Base-by-base conservation (phyloP, 2,888 invertebrate species). In the Chorisops tibialis region DNA sequence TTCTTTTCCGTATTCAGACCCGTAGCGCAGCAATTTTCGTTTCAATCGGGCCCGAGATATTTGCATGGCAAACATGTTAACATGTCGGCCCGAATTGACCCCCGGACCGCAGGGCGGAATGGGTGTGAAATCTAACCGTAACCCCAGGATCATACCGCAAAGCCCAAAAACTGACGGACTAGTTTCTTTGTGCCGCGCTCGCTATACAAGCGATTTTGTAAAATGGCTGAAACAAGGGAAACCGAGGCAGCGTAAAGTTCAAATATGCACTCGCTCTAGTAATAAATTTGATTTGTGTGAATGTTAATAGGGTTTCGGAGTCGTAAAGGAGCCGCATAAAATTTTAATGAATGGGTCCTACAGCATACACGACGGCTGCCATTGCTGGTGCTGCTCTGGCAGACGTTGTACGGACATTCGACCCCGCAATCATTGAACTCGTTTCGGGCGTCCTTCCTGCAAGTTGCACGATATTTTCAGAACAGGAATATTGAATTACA, bases 201-300 rank as follows among this genome's bases (percentile, higher is more conserved):
- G 30, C 30, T 9, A 30, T 30, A 30, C 30, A 30, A 30, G 9
- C 30, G 1, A 9, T 30, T 30, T 30, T 30, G 30, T 30, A 30
- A 5, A 30, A 30, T 30, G 19, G 5, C 19, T 18, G 21, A 47
- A 47, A 47, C 47, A 47, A 18, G 47, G 21, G 7, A 16, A 19
- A 12, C 19, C 47, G 12, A 47, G 47, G 7, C 47, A 19, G 12
- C 19, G 47, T 21, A 43, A 43, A 45, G 14, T 49, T 16, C 24
- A 30, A 49, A 49, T 24, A 30, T 49, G 24, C 30, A 49, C 30
- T 24, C n/a, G 35, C 3, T 37, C 7, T 16, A 37, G 38, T 56
- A 62, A 62, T 62, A 62, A 58, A 62, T 50, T 62, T 62, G 62
- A 62, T 62, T 62, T 62, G 62, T 62, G 62, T 50, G 62, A 62